phyloP scores from a whole-genome alignment of 2,888 invertebrate species.

The Drosophila mimetica region DNA sequence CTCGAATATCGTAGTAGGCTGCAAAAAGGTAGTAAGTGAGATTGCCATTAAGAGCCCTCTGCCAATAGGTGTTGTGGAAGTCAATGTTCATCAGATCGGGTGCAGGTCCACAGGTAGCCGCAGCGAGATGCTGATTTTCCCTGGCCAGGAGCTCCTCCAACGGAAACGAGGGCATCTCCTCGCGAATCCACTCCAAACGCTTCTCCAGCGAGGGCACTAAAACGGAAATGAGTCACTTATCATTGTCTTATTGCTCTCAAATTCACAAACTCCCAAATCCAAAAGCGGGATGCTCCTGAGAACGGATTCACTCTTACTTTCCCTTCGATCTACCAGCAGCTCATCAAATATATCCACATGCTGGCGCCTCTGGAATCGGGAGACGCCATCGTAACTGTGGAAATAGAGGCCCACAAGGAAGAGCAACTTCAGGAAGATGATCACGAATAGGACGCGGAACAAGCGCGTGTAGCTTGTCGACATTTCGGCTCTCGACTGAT shows the following conservation, averaged over 20 bases:
- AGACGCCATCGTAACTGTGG: conserved; percentile 9
- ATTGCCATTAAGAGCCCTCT: conserved; percentile 90
- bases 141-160: conserved; percentile 45
- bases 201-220: conserved; percentile 33
- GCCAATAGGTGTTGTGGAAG: conserved; percentile 97
- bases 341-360: conserved; percentile 26
- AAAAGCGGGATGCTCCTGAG: not conserved
- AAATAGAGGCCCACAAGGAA: conserved; percentile 23
- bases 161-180: conserved; percentile 63
- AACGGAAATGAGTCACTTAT: not conserved
- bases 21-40: conserved; percentile 94
- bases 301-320: conserved; percentile 18
- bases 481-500: conserved; percentile 25
- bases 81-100: conserved; percentile 93
- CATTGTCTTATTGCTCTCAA: too few species aligned
- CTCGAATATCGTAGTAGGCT: conserved; percentile 93
- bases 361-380: not conserved
- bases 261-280: too few species aligned
- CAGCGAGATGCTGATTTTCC: not conserved
- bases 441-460: conserved; percentile 31
- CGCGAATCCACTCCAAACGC: conserved; percentile 44
- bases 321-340: conserved; percentile 28
- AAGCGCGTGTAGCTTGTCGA: conserved; percentile 28
- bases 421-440: conserved; percentile 33
- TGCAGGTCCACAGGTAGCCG: conserved; percentile 24